Evolutionary conservation across 2,113 vertebrate genomes (phyloP), one percentile per base, ranked within the genome.

Genomic region (Oreochromis niloticus): DNA sequence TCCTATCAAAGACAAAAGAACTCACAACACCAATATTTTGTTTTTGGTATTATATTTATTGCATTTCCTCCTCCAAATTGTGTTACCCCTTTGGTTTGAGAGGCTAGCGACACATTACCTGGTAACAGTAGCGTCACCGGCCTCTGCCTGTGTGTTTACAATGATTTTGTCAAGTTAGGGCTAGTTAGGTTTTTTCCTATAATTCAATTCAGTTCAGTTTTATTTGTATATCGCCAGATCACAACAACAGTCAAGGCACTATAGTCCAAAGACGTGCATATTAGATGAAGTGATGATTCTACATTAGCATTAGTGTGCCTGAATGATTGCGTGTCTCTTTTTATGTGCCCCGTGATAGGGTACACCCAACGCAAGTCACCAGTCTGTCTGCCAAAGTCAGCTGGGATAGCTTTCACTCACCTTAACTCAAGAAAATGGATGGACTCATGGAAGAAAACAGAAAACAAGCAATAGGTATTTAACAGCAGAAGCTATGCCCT

Each of bases 191-290:
- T 73, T 73, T 27, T 46, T 48, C 41, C 41, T 27, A 17, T 46
- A 73, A 24, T 68, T 41, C 63, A 0, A 1, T 41, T 68, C 63
- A 41, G n/a, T 41, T 68, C 36, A 6, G 54, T 56, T 56, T 56
- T 41, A 22, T 68, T 68, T 41, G 0, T 68, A 68, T 3, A 22
- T 39, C 0, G 6, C 0, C 63, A 68, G 19, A 68, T 68, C 19
- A 68, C 63, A 68, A 22, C 63, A 68, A 14, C 63, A 68, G 34
- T 68, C 63, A 68, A 22, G n/a, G 36, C 12, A 19, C 12, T 68
- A 68, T 68, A 41, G 34, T 73, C 22, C 39, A 30, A 73, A 73
- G 22, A 30, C 1, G 8, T 27, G 0, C 13, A 6, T 10, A 46
- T 48, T 48, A 73, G 68, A 48, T 73, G 13, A 73, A 73, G 9